Percentiles rank a stretch among this genome's conserved stretches.
Conservation (phyloP, 2,797 vertebrate species). For the Falco naumanni region DNA sequence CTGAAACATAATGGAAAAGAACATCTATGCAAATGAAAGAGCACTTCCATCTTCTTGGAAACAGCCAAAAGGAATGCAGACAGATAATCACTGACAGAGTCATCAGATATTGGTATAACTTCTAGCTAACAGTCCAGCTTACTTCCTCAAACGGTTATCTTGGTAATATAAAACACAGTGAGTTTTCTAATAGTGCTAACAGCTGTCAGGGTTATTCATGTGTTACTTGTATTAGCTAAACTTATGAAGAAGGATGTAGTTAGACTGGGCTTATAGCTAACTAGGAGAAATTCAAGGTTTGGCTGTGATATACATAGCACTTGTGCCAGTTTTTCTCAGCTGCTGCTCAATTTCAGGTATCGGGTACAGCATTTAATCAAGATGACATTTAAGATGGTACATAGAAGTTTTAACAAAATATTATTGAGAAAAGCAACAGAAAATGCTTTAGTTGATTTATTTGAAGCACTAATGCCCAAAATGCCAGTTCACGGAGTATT, state of each 20-base stretch:
- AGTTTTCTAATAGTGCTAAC: neutral
- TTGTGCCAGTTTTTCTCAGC: neutral
- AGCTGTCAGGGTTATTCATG: neutral
- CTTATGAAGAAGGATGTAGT: neutral
- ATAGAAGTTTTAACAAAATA: constrained; percentile 38
- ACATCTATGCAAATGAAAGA: neutral
- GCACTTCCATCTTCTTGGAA: neutral
- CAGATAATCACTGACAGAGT: neutral
- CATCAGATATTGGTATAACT: neutral
- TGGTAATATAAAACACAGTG: neutral
- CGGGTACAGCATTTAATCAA: constrained; percentile 40
- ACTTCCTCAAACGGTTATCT: neutral
- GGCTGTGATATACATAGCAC: neutral
- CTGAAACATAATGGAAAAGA: neutral
- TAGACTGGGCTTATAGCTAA: neutral
- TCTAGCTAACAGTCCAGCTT: neutral
- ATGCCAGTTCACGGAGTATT: neutral
- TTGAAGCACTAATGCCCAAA: constrained; percentile 26
- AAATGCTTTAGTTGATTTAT: constrained; percentile 50
- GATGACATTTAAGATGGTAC: constrained; percentile 9
- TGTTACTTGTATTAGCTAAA: neutral
- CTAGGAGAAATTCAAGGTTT: neutral
- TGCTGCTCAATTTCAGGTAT: constrained; percentile 20
- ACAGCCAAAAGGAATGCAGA: neutral
- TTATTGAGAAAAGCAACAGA: neutral